phyloP scores from a whole-genome alignment of 2,797 vertebrate genomes.

The Tokudaia tokunoshimensis region DNA sequence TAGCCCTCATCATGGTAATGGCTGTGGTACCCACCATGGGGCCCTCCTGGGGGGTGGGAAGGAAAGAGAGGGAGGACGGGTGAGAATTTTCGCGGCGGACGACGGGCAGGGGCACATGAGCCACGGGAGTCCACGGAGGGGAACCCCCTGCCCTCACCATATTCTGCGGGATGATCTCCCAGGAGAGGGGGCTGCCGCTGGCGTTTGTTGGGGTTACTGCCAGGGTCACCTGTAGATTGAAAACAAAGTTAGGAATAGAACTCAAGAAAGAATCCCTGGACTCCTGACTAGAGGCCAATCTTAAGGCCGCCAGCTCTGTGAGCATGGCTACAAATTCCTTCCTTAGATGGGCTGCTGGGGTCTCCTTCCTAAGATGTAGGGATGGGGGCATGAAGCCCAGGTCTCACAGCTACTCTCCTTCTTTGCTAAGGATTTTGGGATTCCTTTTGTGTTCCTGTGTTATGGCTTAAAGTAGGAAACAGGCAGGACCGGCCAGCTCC shows the following conservation, averaged over 20 bases:
- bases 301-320: not conserved
- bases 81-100: slow-evolving; percentile 71
- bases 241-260: slow-evolving; percentile 30
- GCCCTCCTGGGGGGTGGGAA: slow-evolving; percentile 89
- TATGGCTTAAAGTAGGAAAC: not conserved
- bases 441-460: not conserved
- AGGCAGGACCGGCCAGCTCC: not conserved
- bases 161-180: slow-evolving; percentile 97
- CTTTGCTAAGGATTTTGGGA: not conserved
- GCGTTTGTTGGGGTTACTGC: slow-evolving; percentile 95
- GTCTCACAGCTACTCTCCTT: not conserved
- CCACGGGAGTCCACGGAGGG: slow-evolving; percentile 74
- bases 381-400: slow-evolving; percentile 54
- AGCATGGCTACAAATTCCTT: not conserved
- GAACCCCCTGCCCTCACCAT: slow-evolving; percentile 89
- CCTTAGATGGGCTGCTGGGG: not conserved
- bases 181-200: slow-evolving; percentile 96
- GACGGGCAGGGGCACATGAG: slow-evolving; percentile 82
- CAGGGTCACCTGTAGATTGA: slow-evolving; percentile 84
- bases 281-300: slow-evolving; percentile 42
- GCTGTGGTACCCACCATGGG: slow-evolving; percentile 94
- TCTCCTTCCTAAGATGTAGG: not conserved
- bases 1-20: slow-evolving; percentile 95
- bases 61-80: slow-evolving; percentile 72
- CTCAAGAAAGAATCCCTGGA: not conserved